Base-by-base conservation (phyloP, 2,113 vertebrate species). In the Pangasianodon gigas region DNA sequence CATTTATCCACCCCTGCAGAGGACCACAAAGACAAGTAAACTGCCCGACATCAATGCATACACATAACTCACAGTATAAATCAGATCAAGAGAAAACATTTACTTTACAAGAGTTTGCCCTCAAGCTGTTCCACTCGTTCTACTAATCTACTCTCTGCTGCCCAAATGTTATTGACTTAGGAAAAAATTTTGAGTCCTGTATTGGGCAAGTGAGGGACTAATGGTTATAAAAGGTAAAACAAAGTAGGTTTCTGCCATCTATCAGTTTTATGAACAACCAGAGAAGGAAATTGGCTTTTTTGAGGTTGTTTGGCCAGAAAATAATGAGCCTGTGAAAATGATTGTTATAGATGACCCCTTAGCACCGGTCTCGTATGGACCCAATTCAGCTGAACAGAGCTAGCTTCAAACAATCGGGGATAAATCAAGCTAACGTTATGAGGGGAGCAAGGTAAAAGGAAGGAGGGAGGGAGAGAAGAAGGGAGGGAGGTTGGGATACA, bases 201-300 rank as follows among this genome's bases (percentile, higher is more conserved):
- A 93, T 91, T 92, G 90, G 87, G 91, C 88, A 90, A 93, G 93
- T 91, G 32, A 92, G 86, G 92, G 90, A 91, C 56, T 92, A 94
- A 94, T 92, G 88, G 94, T 94, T 93, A 94, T 87, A 92, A 93
- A 84, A 94, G 93, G 81, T 94, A 93, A 93, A 95, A 87, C 93
- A 93, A 74, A 94, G 94, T 94, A 95, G 95, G 93, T 95, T 96
- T 93, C 89, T 90, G 93, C 95, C 95, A 95, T 96, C 94, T 95
- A 95, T 96, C 96, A 96, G 93, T 94, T 96, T 96, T 95, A 96
- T 95, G 95, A 95, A 95, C 95, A 94, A 92, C 94, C 93, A 82
- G 75, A 92, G 89, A 93, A 95, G 95, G 94, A 95, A 96, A 96
- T 95, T 95, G 93, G 93, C 93, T 95, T 93, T 95, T 95, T 94